Conservation (phyloP, 2,113 vertebrate species). For the Calypte anna region DNA sequence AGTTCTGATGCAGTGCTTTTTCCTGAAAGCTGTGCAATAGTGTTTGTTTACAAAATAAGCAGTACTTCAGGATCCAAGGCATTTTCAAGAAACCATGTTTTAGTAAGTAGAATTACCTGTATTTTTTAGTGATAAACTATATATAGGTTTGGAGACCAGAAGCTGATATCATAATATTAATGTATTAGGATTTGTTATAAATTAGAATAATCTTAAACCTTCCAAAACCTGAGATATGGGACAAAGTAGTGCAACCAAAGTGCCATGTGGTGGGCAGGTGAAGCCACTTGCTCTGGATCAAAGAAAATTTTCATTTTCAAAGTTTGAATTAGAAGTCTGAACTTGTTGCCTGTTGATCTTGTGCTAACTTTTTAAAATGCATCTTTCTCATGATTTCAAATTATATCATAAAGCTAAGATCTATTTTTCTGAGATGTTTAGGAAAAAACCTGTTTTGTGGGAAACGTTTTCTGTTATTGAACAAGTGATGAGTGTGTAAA, state of each 20-base stretch:
- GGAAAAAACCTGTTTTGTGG: neutral
- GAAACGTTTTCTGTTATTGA: neutral
- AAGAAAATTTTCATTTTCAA: neutral
- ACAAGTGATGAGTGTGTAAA: neutral
- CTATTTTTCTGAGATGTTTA: neutral
- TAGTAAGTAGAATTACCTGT: neutral
- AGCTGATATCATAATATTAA: neutral
- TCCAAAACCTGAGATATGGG: neutral
- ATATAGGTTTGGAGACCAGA: neutral
- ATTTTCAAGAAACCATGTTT: neutral
- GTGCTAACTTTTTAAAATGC: neutral
- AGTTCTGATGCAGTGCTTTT: neutral
- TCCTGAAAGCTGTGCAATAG: neutral
- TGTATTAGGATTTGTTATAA: neutral
- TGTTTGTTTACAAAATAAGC: neutral
- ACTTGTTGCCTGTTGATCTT: neutral
- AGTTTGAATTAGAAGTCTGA: neutral
- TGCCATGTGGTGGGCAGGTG: neutral
- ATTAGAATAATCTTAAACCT: neutral
- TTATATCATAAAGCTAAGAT: neutral
- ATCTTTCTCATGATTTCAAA: neutral
- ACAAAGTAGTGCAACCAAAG: neutral
- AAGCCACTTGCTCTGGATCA: neutral
- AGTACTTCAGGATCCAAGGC: neutral
- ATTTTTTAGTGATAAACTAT: neutral